phyloP scores from a whole-genome alignment of 2,113 vertebrate species.

The Ictidomys tridecemlineatus region DNA sequence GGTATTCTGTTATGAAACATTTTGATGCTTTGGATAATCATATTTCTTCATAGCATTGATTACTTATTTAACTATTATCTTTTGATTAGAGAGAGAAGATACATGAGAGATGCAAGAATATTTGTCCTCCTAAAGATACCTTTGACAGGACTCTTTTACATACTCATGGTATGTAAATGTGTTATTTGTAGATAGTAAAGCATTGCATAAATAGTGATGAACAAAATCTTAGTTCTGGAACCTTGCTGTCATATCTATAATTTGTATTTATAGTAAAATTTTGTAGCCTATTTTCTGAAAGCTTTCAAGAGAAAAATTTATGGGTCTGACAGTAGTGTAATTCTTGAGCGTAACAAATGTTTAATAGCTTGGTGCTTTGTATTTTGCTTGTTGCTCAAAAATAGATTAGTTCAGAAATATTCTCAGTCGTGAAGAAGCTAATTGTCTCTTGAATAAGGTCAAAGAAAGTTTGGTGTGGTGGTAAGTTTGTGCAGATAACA shows the following conservation, averaged over 20 bases:
- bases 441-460: conserved; percentile 11
- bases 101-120: conserved; percentile 94
- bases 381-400: conserved; percentile 59
- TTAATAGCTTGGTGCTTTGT: conserved; percentile 10
- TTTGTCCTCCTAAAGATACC: conserved; percentile 94
- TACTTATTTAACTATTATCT: conserved; percentile 81
- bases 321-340: conserved; percentile 25
- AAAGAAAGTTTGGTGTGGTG: conserved; percentile 45
- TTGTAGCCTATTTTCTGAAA: conserved; percentile 54
- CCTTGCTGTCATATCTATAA: background rate
- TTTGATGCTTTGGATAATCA: conserved; percentile 57
- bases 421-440: background rate
- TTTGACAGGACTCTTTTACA: conserved; percentile 91
- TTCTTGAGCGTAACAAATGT: conserved; percentile 47
- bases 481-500: background rate
- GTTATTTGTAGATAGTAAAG: conserved; percentile 54
- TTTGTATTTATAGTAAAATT: conserved; percentile 61
- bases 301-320: conserved; percentile 27
- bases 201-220: conserved; percentile 58
- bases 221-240: conserved; percentile 37
- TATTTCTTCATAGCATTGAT: conserved; percentile 58
- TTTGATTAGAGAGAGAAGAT: conserved; percentile 94
- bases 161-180: conserved; percentile 90
- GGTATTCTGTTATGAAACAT: conserved; percentile 59
- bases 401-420: conserved; percentile 37